Percentiles rank a stretch among this genome's conserved stretches.
Conservation (phyloP, 2,888 invertebrate genomes). For the Xanthorhoe spadicearia region DNA sequence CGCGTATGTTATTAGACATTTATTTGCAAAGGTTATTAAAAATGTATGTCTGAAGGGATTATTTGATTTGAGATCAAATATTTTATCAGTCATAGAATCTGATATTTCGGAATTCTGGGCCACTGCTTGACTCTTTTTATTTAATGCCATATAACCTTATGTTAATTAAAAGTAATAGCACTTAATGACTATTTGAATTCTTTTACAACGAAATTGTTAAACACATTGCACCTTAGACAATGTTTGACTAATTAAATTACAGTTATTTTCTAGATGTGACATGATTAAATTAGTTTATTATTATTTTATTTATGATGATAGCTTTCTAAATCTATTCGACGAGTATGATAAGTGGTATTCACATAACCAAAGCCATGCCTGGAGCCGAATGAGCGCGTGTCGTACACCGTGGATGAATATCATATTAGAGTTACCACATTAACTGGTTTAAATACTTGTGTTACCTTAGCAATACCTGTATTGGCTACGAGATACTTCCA, state of each 20-base stretch:
- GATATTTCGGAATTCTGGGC: slow-evolving; percentile 15
- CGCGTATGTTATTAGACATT: too few species aligned
- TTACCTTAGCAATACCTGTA: slow-evolving; percentile 51
- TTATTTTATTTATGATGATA: slow-evolving; percentile 59
- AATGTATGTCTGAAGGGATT: not conserved
- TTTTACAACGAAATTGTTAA: slow-evolving; percentile 33
- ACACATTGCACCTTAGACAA: slow-evolving; percentile 38
- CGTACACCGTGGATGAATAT: slow-evolving; percentile 57
- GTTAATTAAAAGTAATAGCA: slow-evolving; percentile 37
- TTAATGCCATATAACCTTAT: slow-evolving; percentile 33
- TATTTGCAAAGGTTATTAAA: not conserved
- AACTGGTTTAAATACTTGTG: slow-evolving; percentile 65
- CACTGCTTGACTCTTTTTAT: slow-evolving; percentile 29
- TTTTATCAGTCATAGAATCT: slow-evolving; percentile 7
- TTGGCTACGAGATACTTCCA: slow-evolving; percentile 37
- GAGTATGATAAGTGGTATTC: slow-evolving; percentile 61
- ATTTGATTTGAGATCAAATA: slow-evolving; percentile 8
- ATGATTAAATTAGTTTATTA: slow-evolving; percentile 56
- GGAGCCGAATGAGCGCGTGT: slow-evolving; percentile 46
- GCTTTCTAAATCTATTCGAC: slow-evolving; percentile 67
- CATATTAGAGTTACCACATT: slow-evolving; percentile 66
- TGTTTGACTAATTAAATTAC: slow-evolving; percentile 52
- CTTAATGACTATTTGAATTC: slow-evolving; percentile 23
- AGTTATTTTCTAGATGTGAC: slow-evolving; percentile 47
- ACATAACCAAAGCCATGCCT: slow-evolving; percentile 54